These are phyloP conservation scores for Neomonachus schauinslandi DNA, from an alignment of 2,113 vertebrate species.

Conservation along the genomic window DNA sequence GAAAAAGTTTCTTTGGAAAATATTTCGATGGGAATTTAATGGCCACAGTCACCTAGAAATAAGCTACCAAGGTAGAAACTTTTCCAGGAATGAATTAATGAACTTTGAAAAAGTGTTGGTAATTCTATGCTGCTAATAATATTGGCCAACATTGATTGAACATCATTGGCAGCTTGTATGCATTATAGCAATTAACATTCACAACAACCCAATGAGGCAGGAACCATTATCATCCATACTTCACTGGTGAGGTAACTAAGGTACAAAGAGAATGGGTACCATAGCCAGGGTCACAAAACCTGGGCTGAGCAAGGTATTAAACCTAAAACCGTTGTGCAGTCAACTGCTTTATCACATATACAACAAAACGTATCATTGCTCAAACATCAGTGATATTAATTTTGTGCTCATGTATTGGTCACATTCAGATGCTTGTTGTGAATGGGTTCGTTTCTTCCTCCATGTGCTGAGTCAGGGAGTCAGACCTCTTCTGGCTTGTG, in stretches of 20 bases:
- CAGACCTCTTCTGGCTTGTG: background rate
- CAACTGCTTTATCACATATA: background rate
- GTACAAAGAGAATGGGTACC: background rate
- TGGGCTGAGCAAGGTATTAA: background rate
- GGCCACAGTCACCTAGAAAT: background rate
- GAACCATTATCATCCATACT: background rate
- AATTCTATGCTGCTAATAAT: background rate
- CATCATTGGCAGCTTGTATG: background rate
- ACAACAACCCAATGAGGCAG: background rate
- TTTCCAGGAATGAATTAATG: constrained; percentile 3
- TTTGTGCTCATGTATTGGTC: background rate
- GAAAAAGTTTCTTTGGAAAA: constrained; percentile 1
- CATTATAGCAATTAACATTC: background rate
- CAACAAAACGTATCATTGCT: background rate
- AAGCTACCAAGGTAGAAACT: background rate
- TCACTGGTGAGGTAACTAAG: background rate
- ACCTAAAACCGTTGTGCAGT: background rate
- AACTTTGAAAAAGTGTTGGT: background rate
- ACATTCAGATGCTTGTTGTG: background rate
- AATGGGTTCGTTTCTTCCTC: background rate
- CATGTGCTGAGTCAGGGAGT: background rate
- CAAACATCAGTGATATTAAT: background rate
- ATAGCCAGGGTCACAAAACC: background rate
- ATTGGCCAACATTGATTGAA: background rate
- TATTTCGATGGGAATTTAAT: background rate